Conservation (phyloP, 2,113 vertebrate species). For the Macaca fascicularis region T2T-MFA8v1.1 NC_088376.1:157402001-157402500, state of each 20-base stretch:
- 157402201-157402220: too few species aligned
- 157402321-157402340: neutral
- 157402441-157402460: neutral
- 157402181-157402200: too few species aligned
- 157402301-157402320: neutral
- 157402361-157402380: neutral
- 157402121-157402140: too few species aligned
- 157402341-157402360: neutral
- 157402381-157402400: neutral
- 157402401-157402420: neutral
- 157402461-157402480: neutral
- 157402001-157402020: too few species aligned
- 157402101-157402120: too few species aligned
- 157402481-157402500: neutral
- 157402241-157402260: neutral
- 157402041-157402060: too few species aligned
- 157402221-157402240: neutral
- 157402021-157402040: too few species aligned
- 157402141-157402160: too few species aligned
- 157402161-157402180: too few species aligned
- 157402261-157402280: neutral
- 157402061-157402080: too few species aligned
- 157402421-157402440: neutral
- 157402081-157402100: too few species aligned
- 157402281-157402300: neutral